Conservation (phyloP, 2,113 vertebrate genomes). For the Poecile atricapillus region DNA sequence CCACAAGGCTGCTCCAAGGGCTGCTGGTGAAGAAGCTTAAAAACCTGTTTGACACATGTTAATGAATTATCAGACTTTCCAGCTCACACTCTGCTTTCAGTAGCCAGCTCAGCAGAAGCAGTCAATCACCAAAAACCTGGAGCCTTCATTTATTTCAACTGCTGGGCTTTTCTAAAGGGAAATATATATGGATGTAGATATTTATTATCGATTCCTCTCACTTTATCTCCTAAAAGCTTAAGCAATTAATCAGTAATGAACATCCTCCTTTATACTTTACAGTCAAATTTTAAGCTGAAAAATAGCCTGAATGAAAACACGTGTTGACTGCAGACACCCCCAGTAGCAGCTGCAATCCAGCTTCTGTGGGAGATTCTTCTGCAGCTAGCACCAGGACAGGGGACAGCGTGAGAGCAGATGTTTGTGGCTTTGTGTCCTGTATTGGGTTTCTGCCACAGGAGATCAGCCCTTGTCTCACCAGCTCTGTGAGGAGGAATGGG, state of each 20-base stretch:
- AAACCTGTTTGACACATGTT: not conserved
- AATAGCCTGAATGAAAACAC: not conserved
- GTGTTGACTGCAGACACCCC: not conserved
- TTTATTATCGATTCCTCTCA: not conserved
- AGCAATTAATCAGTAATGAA: not conserved
- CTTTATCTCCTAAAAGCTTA: not conserved
- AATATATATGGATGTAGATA: not conserved
- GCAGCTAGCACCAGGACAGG: not conserved
- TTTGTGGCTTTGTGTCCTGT: not conserved
- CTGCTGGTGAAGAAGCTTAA: not conserved
- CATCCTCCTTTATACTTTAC: not conserved
- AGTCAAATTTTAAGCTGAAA: not conserved
- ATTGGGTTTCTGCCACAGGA: not conserved
- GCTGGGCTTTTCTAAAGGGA: not conserved
- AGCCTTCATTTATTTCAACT: not conserved
- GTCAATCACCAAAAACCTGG: not conserved
- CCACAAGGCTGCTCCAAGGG: constrained; percentile 25
- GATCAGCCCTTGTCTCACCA: not conserved
- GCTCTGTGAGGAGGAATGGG: not conserved
- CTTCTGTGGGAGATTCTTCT: not conserved
- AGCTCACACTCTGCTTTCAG: not conserved
- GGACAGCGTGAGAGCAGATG: not conserved
- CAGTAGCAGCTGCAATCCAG: not conserved
- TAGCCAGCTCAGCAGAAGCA: not conserved
- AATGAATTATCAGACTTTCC: not conserved